Conservation (phyloP, 1,140 invertebrate species). For the Lepidostoma basale region DNA sequence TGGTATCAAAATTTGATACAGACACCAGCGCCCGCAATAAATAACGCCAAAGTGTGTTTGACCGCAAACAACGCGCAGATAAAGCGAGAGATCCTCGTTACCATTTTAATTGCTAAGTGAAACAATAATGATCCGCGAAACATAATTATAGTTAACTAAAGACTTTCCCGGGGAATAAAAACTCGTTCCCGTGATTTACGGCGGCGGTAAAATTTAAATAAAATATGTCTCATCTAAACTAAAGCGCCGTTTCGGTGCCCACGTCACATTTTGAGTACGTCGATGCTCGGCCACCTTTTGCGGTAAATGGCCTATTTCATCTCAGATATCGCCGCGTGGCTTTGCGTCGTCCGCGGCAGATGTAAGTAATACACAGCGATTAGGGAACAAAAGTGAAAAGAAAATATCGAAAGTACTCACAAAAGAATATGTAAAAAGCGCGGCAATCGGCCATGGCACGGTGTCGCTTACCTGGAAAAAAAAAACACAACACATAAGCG, state of each 20-base stretch:
- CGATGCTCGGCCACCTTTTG: constrained; percentile 18
- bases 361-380: constrained; percentile 25
- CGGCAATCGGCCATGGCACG: neutral
- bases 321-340: neutral
- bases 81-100: neutral
- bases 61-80: constrained; percentile 7
- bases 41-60: neutral
- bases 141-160: neutral
- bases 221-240: neutral
- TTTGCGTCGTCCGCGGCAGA: constrained; percentile 13
- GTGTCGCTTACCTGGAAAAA: constrained; percentile 15
- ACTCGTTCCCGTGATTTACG: neutral
- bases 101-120: constrained; percentile 14
- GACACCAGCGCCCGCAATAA: no score
- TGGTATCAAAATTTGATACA: no score
- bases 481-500: no score
- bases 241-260: neutral
- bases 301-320: constrained; percentile 14
- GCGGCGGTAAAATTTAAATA: constrained; percentile 15
- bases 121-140: constrained; percentile 11
- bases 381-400: constrained; percentile 18
- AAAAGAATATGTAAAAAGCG: neutral
- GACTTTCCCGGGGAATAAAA: neutral
- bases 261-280: constrained; percentile 4
- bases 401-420: constrained; percentile 16